Evolutionary conservation across 2,797 vertebrate genomes (phyloP), one percentile per base, ranked within the genome.

Genomic region (Vultur gryphus): DNA sequence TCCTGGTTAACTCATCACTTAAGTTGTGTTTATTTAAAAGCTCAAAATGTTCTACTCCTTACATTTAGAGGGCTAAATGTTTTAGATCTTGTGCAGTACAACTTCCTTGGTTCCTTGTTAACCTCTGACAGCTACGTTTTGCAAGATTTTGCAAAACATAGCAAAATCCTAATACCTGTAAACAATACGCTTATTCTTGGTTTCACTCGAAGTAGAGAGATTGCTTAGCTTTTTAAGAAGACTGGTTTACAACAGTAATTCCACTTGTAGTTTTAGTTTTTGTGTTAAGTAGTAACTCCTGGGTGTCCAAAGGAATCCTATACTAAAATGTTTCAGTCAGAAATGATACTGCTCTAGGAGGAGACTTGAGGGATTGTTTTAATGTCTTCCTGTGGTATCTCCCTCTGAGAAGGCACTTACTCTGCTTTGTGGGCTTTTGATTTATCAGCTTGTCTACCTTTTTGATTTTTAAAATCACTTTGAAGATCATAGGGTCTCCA

Each of bases 1-100:
- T 95, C 81, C 80, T 92, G 86, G 87, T 95, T 95, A 96, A 90
- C 87, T 96, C 59, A 46, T 89, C 86, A 7, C 90, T 77, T 85
- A 89, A 77, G 54, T 72, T 90, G 72, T 80, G 82, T 83, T 94
- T 92, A 65, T 81, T 85, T 72, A 55, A 85, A 43, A 79, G 65
- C 75, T 92, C 67, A 69, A 59, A 90, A 80, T 81, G 44, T 73
- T 87, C n/a, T 66, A 17, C 69, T 71, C 67, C 51, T 67, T 87
- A 4, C 13, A n/a, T 90, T 76, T 58, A 61, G 81, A 72, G 43
- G 31, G 39, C 58, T 65, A 31, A 84, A 59, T 35, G 58, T 17
- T 95, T 77, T 84, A 51, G 46, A 51, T 70, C 35, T 81, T 72
- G 39, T 72, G 49, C 35, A 26, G 65, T 51, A 5, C 26, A 24